Evolutionary conservation across 2,888 invertebrate species (phyloP), one percentile per base, ranked within the genome.

Genomic region (Pecten maximus): DNA sequence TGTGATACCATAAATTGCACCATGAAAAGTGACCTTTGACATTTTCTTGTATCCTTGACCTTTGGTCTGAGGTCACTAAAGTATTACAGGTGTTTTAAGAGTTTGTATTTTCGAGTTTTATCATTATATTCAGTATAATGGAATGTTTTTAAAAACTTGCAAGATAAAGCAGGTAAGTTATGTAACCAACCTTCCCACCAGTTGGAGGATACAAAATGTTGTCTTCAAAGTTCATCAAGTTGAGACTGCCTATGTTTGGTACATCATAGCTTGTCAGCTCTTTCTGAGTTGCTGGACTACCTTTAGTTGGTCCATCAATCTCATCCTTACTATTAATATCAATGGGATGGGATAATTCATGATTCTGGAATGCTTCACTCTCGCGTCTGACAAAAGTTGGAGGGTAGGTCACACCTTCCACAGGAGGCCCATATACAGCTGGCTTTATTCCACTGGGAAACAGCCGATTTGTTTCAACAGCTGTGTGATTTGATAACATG

Each of bases 181-280:
- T 28, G 74, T 74, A 74, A 74, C 74, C 6, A 8, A 74, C 74
- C 74, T 74, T 74, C 8, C 3, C 28, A 74, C 16, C 28, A 10
- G 35, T 74, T 28, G 74, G 74, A 74, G 74, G 74, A 35, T 74
- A 74, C 28, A 74, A 74, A 74, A 74, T 74, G 12, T 35, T 74
- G 35, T 74, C 74, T 35, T 74, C 74, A 74, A 74, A 74, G 35
- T 74, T 74, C 74, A 74, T 74, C 74, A 74, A 28, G 74, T 74
- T 74, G 12, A 74, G 74, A 35, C 74, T 74, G 35, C 35, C 10
- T 35, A 35, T 35, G 12, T 74, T 74, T 4, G 74, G 74, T 19
- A 74, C 15, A 74, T 74, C 74, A 35, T 35, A 74, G 74, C 74
- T 28, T 74, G 6, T 74, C 2, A 74, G 35, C 35, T 74, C 74